Percentiles rank a stretch among this genome's conserved stretches.
Conservation (phyloP, 2,113 vertebrate species). For the Petroica traversi region DNA sequence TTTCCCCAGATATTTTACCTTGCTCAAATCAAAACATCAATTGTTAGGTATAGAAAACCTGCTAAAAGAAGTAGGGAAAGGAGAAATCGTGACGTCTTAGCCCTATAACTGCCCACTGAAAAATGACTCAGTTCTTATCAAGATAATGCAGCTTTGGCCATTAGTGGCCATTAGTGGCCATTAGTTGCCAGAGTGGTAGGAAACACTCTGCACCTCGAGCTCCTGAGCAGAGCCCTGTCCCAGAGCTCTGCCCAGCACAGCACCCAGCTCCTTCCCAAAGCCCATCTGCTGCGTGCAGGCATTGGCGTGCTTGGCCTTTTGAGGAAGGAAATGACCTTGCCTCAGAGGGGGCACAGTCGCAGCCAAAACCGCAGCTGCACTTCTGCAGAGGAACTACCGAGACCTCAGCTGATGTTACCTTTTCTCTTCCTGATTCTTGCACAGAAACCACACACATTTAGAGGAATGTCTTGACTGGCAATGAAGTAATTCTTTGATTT, state of each 20-base stretch:
- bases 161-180: too few relatives aligned
- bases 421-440: not conserved
- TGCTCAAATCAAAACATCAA: not conserved
- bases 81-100: not conserved
- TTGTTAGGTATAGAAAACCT: not conserved
- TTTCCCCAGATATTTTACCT: not conserved
- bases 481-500: not conserved
- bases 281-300: not conserved
- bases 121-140: not conserved
- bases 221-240: not conserved
- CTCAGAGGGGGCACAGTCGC: not conserved
- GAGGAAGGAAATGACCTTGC: slow-evolving; percentile 51
- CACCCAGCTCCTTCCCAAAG: not conserved
- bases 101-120: not conserved
- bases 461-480: not conserved
- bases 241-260: not conserved
- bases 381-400: not conserved
- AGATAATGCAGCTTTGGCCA: not conserved
- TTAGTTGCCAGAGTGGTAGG: not conserved
- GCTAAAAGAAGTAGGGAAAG: not conserved
- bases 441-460: not conserved
- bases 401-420: not conserved
- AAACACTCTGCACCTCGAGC: not conserved
- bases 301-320: not conserved
- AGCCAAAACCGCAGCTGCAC: not conserved